phyloP scores from a whole-genome alignment of 2,888 invertebrate species.

The Zootermopsis nevadensis region DNA sequence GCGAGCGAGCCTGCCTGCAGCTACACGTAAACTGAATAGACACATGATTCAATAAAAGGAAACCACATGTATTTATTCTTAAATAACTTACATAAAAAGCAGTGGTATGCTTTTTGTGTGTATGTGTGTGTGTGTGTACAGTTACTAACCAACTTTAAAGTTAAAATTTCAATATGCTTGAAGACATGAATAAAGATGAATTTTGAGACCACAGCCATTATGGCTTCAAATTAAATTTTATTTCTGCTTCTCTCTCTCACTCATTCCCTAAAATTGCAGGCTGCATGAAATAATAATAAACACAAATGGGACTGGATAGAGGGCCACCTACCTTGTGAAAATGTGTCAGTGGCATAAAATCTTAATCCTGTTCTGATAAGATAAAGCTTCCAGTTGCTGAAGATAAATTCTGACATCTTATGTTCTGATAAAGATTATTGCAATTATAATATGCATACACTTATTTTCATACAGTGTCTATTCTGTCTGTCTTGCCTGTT shows the following conservation, averaged over 20 bases:
- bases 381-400: background rate
- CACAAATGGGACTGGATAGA: background rate
- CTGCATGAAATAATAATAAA: background rate
- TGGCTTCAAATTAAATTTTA: background rate
- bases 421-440: slow-evolving; percentile 26
- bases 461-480: slow-evolving; percentile 47
- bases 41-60: background rate
- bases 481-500: slow-evolving; percentile 34
- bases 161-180: background rate
- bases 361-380: background rate
- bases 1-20: background rate
- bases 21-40: background rate
- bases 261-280: background rate
- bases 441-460: slow-evolving; percentile 10
- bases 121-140: background rate
- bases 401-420: slow-evolving; percentile 22
- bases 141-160: background rate
- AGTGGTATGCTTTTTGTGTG: slow-evolving; percentile 44
- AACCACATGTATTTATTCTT: background rate
- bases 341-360: background rate
- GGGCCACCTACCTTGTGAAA: slow-evolving; percentile 5
- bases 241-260: background rate
- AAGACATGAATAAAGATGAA: background rate
- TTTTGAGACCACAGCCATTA: background rate
- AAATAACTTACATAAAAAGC: slow-evolving; percentile 23